These are phyloP conservation scores for Polypedilum vanderplanki DNA, from an alignment of 1,140 invertebrate species.

Conservation along the genomic window DNA sequence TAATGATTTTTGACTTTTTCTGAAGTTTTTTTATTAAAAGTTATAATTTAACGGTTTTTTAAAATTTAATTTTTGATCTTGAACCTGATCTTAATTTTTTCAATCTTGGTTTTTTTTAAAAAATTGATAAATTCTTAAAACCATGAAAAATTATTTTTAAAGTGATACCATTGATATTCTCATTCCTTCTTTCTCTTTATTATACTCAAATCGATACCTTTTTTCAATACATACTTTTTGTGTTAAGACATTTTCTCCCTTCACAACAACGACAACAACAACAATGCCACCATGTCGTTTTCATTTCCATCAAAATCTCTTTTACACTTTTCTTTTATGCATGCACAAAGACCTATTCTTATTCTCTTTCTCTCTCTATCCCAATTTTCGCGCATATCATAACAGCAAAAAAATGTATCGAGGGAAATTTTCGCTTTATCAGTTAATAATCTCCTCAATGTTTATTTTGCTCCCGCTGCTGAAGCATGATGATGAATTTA, in stretches of 20 bases:
- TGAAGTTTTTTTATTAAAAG: no score
- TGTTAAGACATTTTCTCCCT: slow-evolving; percentile 12
- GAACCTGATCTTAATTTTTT: no score
- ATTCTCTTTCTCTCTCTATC: no score
- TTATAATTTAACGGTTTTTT: no score
- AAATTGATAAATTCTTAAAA: background rate
- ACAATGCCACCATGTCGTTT: background rate
- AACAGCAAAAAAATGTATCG: background rate
- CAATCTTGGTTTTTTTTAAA: no score
- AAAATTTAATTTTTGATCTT: no score
- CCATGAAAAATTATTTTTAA: background rate
- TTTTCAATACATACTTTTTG: background rate
- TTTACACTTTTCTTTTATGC: no score
- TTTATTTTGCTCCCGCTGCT: background rate
- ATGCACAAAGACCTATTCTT: no score
- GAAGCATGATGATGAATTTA: background rate
- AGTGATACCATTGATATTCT: background rate
- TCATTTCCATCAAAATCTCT: background rate
- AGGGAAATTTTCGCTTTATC: slow-evolving; percentile 17
- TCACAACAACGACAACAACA: background rate
- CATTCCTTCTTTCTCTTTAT: background rate
- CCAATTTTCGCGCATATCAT: background rate
- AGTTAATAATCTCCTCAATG: slow-evolving; percentile 1
- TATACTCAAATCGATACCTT: background rate
- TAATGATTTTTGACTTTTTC: no score